A percentile compares a stretch with the other conserved stretches of the same genome.
Conservation (phyloP, 2,113 vertebrate genomes). For the Paratilapia polleni region DNA sequence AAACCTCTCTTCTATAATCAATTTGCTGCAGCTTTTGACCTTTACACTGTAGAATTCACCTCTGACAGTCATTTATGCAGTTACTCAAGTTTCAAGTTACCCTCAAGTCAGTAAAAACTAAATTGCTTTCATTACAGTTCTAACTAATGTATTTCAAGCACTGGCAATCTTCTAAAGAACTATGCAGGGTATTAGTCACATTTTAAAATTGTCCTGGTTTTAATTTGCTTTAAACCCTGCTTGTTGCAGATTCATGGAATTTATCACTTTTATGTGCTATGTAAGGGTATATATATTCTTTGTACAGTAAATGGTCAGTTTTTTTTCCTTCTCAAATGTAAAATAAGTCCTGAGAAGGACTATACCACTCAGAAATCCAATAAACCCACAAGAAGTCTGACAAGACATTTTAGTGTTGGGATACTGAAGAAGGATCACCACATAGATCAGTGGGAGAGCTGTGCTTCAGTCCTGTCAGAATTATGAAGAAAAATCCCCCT, state of each 20-base stretch:
- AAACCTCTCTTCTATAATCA: background rate
- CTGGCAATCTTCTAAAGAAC: background rate
- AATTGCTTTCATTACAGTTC: background rate
- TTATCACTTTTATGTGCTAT: too few relatives aligned
- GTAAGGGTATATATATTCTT: background rate
- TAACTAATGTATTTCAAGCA: background rate
- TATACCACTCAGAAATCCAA: conserved; percentile 34
- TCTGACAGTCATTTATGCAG: background rate
- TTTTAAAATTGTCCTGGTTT: background rate
- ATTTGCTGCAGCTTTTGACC: background rate
- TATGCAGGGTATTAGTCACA: background rate
- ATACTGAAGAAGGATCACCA: conserved; percentile 43
- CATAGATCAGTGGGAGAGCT: conserved; percentile 44
- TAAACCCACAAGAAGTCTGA: conserved; percentile 50
- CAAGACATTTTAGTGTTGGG: conserved; percentile 11
- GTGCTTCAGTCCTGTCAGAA: conserved; percentile 42
- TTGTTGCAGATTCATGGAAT: too few relatives aligned
- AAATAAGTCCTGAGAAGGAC: background rate
- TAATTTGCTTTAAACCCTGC: too few relatives aligned
- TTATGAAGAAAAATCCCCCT: conserved; percentile 64
- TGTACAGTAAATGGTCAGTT: background rate
- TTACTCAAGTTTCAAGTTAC: background rate
- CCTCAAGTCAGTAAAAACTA: background rate
- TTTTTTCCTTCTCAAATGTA: background rate
- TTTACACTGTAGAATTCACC: background rate